These are phyloP conservation scores for Drosophila albomicans DNA, from an alignment of 1,140 invertebrate species.

Conservation along the genomic window DNA sequence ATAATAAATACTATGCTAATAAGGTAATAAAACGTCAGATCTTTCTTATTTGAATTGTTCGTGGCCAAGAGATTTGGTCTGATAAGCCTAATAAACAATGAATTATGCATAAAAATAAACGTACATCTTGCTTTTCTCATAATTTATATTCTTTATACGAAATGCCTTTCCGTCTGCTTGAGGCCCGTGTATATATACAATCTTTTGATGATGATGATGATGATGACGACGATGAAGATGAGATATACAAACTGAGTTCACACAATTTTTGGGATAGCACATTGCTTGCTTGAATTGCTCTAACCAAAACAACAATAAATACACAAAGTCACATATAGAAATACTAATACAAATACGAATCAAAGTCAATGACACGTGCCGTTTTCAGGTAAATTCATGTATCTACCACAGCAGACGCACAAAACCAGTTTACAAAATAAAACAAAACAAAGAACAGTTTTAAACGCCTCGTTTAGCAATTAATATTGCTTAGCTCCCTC, in stretches of 20 bases:
- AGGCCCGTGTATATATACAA: neutral
- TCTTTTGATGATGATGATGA: neutral
- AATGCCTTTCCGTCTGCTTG: neutral
- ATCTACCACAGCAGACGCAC: slow-evolving; percentile 3
- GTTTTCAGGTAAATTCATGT: slow-evolving; percentile 44
- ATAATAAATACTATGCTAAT: neutral
- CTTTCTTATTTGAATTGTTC: slow-evolving; percentile 1
- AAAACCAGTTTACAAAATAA: slow-evolving; percentile 32
- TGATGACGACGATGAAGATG: slow-evolving; percentile 2
- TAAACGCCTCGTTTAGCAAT: slow-evolving; percentile 66
- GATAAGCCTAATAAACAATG: slow-evolving; percentile 5
- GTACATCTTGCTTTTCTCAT: neutral
- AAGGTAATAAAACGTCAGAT: neutral
- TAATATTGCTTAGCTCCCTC: slow-evolving; percentile 52
- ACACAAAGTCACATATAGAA: neutral
- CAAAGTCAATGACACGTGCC: slow-evolving; percentile 57
- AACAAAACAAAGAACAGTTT: slow-evolving; percentile 59
- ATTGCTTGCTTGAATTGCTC: slow-evolving; percentile 35
- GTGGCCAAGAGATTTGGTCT: neutral
- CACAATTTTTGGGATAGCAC: slow-evolving; percentile 9
- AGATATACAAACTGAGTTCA: slow-evolving; percentile 12
- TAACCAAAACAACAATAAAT: slow-evolving; percentile 19
- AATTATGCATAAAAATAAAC: slow-evolving; percentile 5
- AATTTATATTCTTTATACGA: slow-evolving; percentile 4
- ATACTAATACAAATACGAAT: slow-evolving; percentile 36